A percentile compares a stretch with the other conserved stretches of the same genome.
These are phyloP conservation scores for Todus mexicanus DNA, from an alignment of 2,797 vertebrate genomes.

Conservation along the genomic window DNA sequence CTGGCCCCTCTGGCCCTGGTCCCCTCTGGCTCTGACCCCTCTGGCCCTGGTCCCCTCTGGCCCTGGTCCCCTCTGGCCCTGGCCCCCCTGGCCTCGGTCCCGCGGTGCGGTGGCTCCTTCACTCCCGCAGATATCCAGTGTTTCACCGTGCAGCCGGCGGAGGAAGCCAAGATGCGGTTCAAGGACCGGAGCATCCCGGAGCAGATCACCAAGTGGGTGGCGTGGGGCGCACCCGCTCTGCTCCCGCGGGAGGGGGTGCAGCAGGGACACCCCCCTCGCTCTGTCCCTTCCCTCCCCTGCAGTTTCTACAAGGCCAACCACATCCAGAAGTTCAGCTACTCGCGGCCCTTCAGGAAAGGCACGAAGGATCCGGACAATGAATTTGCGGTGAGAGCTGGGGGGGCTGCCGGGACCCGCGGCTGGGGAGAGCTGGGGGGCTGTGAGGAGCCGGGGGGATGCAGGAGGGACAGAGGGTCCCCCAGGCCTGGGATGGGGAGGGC, in stretches of 20 bases:
- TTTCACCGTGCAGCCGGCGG: slow-evolving; percentile 50
- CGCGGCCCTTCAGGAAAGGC: slow-evolving; percentile 60
- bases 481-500: background rate
- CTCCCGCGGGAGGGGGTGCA: accelerated
- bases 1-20: too few species aligned
- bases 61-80: too few species aligned
- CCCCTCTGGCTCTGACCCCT: too few species aligned
- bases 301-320: slow-evolving; percentile 68
- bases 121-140: slow-evolving; percentile 63
- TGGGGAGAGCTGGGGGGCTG: too few species aligned
- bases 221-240: background rate
- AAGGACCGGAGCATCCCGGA: slow-evolving; percentile 44
- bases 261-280: background rate
- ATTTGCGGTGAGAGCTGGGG: slow-evolving; percentile 49
- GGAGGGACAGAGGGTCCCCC: too few species aligned
- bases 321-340: slow-evolving; percentile 54
- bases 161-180: slow-evolving; percentile 1
- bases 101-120: background rate
- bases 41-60: too few species aligned
- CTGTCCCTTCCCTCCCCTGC: background rate
- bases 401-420: background rate
- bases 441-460: background rate
- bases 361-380: slow-evolving; percentile 54
- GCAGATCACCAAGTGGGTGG: slow-evolving; percentile 60
- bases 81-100: too few species aligned